Evolutionary conservation across 2,113 vertebrate genomes (phyloP).

Genomic region (Paramormyrops kingsleyae): DNA sequence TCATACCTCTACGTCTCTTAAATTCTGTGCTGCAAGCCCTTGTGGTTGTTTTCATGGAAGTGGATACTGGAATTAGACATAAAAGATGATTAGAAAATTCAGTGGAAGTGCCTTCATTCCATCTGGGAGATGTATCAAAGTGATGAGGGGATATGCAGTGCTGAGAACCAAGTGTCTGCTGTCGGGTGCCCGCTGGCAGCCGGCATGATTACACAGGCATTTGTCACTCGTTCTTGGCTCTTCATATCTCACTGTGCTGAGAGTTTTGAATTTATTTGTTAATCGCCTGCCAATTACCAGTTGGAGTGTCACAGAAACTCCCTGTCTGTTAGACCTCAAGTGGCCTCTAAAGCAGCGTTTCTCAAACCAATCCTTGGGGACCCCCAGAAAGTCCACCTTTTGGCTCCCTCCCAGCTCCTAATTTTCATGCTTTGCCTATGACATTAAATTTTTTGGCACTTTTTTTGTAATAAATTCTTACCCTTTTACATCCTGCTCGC

Average conservation of each 20-base stretch:
- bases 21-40: conserved; percentile 49
- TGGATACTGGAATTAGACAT: conserved; percentile 40
- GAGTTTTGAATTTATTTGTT: conserved; percentile 52
- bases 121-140: neutral
- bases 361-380: conserved; percentile 29
- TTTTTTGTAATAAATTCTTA: neutral
- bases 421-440: neutral
- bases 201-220: conserved; percentile 45
- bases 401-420: neutral
- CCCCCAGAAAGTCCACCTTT: neutral
- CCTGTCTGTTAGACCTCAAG: conserved; percentile 45
- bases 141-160: neutral
- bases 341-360: conserved; percentile 44
- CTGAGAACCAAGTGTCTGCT: conserved; percentile 9
- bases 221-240: conserved; percentile 37
- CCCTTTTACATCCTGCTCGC: conserved; percentile 14
- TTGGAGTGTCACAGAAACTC: conserved; percentile 50
- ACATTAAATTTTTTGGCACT: neutral
- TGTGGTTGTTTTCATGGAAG: conserved; percentile 36
- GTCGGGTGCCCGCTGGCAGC: conserved; percentile 36
- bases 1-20: conserved; percentile 36
- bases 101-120: neutral
- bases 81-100: conserved; percentile 39
- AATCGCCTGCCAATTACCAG: conserved; percentile 67
- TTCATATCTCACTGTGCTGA: conserved; percentile 27